Conservation (phyloP, 2,797 vertebrate species). For the Microhierax caerulescens region DNA sequence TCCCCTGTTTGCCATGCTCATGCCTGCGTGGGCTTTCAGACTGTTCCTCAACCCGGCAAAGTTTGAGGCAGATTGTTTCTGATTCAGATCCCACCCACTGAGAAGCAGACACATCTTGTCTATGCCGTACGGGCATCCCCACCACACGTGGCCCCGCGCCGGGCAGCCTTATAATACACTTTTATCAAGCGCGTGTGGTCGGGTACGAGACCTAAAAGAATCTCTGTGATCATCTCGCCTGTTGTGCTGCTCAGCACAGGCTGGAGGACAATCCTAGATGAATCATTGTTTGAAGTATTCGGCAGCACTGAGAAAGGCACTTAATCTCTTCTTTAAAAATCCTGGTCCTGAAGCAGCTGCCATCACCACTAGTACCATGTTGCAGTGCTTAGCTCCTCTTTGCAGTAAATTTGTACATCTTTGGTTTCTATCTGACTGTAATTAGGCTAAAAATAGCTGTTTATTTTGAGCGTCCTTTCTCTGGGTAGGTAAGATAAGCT, state of each 20-base stretch:
- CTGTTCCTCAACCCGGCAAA: neutral
- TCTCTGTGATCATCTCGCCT: neutral
- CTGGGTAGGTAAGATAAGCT: neutral
- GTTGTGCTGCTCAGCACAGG: neutral
- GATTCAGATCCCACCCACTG: neutral
- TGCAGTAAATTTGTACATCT: neutral
- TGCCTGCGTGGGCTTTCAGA: neutral
- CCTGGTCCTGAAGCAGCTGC: neutral
- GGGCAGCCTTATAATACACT: neutral
- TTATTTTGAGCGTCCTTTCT: neutral
- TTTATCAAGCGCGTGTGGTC: accelerated
- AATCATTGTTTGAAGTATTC: neutral
- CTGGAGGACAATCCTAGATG: neutral
- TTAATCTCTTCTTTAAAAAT: neutral
- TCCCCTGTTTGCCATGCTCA: neutral
- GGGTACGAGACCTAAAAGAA: neutral
- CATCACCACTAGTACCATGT: neutral
- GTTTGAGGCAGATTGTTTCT: neutral
- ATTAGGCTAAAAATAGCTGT: neutral
- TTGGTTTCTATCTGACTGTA: neutral
- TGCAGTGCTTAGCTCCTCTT: neutral
- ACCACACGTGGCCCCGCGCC: accelerated
- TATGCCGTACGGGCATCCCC: accelerated
- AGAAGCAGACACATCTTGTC: neutral
- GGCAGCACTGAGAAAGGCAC: neutral